These are phyloP conservation scores for Corythoichthys haematopterus DNA, from an alignment of 2,113 vertebrate species.

Conservation along the genomic window DNA sequence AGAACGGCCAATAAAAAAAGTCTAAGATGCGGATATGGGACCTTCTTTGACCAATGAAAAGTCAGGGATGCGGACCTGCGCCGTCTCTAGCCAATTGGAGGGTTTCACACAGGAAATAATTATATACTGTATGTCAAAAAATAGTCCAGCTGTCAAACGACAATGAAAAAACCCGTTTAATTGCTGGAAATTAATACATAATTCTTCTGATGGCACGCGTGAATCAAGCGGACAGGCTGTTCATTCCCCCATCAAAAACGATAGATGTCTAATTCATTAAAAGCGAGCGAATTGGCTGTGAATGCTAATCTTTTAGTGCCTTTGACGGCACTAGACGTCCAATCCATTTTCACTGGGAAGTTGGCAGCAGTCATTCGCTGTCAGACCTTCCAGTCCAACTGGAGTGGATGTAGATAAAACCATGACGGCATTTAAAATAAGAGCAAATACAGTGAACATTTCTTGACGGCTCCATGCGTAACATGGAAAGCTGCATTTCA, in stretches of 20 bases:
- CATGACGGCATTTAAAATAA: no score
- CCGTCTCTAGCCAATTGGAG: neutral
- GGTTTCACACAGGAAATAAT: neutral
- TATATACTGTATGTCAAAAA: neutral
- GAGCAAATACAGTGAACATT: no score
- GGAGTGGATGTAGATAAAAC: no score
- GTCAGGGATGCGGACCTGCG: neutral
- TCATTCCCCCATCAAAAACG: neutral
- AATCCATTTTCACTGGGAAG: no score
- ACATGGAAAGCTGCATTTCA: no score
- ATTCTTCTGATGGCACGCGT: neutral
- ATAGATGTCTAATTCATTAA: no score
- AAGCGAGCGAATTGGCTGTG: no score
- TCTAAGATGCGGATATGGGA: rapidly evolving
- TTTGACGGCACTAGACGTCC: no score
- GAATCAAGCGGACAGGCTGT: neutral
- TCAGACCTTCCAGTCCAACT: no score
- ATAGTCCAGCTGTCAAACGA: neutral
- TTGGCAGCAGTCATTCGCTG: no score
- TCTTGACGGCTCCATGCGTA: no score
- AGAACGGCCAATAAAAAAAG: conserved; percentile 7
- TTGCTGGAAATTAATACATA: neutral
- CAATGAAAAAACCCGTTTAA: neutral
- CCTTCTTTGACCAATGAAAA: conserved; percentile 22
- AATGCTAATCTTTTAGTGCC: no score